These are phyloP conservation scores for Eulithis prunata DNA, from an alignment of 2,888 invertebrate species.

Conservation along the genomic window DNA sequence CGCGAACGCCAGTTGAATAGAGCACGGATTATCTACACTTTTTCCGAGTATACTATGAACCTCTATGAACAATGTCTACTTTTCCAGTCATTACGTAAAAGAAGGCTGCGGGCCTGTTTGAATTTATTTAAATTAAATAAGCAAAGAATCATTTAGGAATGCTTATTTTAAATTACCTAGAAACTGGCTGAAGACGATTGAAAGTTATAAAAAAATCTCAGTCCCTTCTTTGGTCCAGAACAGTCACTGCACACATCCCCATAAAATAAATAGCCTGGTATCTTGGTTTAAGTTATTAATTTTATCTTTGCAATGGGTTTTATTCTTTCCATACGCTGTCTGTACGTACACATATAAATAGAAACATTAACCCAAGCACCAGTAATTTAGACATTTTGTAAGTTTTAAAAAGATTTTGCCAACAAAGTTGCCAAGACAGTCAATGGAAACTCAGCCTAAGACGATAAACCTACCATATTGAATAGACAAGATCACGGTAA, in stretches of 20 bases:
- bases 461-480: constrained; percentile 42
- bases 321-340: too few relatives aligned
- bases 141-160: neutral
- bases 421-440: neutral
- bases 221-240: too few relatives aligned
- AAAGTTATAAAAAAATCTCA: too few relatives aligned
- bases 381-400: neutral
- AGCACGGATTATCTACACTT: constrained; percentile 41
- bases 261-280: too few relatives aligned
- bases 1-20: constrained; percentile 36
- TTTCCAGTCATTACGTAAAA: constrained; percentile 34
- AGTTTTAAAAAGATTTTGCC: too few relatives aligned
- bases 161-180: neutral
- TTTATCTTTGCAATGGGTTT: too few relatives aligned
- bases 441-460: constrained; percentile 10
- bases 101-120: neutral
- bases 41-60: constrained; percentile 33
- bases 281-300: too few relatives aligned
- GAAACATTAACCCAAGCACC: neutral
- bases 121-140: neutral
- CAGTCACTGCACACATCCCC: too few relatives aligned
- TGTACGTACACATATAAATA: too few relatives aligned
- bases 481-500: constrained; percentile 41
- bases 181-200: too few relatives aligned
- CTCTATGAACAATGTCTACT: constrained; percentile 23